A percentile compares a stretch with the other conserved stretches of the same genome.
These are phyloP conservation scores for Sphaerophoria taeniata DNA, from an alignment of 2,888 invertebrate species.

Conservation along the genomic window DNA sequence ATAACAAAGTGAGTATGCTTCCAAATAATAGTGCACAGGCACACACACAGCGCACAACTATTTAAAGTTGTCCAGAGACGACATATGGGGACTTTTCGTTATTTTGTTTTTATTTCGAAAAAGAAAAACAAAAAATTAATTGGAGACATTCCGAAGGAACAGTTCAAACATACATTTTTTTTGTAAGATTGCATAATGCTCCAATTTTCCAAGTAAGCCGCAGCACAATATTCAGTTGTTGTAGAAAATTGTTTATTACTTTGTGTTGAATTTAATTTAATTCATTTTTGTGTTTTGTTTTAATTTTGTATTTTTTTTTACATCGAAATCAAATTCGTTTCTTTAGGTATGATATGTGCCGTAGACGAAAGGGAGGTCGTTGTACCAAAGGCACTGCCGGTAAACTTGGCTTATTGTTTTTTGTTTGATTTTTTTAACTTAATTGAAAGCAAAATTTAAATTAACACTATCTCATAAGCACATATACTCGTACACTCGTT, in stretches of 20 bases:
- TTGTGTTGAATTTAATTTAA: constrained; percentile 18
- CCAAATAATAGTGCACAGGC: constrained; percentile 26
- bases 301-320: constrained; percentile 31
- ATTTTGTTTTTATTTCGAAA: constrained; percentile 4
- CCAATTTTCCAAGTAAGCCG: constrained; percentile 10
- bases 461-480: constrained; percentile 61
- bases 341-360: constrained; percentile 97
- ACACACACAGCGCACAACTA: neutral
- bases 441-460: constrained; percentile 15
- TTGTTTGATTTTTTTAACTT: constrained; percentile 37
- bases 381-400: constrained; percentile 99
- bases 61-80: neutral
- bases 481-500: neutral
- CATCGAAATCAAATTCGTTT: constrained; percentile 54
- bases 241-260: constrained; percentile 24
- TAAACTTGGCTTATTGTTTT: constrained; percentile 84
- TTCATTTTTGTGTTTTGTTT: constrained; percentile 24
- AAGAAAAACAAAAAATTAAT: constrained; percentile 22
- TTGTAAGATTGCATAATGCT: constrained; percentile 26
- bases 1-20: constrained; percentile 93
- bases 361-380: constrained; percentile 97
- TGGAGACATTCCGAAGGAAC: constrained; percentile 52
- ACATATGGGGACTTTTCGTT: constrained; percentile 26
- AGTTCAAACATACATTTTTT: constrained; percentile 3
- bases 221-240: neutral